phyloP scores from a whole-genome alignment of 2,113 vertebrate species.

The Nicator chloris region DNA sequence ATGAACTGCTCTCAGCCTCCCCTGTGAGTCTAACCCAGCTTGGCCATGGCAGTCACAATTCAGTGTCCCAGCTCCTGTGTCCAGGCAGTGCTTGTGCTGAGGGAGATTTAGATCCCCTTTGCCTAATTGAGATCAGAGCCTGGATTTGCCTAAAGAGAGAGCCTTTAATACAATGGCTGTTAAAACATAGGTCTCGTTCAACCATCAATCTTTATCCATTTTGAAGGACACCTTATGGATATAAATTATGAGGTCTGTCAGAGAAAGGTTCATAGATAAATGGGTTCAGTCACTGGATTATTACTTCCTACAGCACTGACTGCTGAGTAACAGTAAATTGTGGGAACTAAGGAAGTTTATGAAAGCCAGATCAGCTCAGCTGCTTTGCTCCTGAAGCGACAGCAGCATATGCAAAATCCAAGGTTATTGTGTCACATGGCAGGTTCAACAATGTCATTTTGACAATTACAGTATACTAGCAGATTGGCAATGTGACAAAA shows the following conservation, averaged over 20 bases:
- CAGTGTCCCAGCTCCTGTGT: background rate
- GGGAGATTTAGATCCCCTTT: background rate
- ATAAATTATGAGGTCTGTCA: slow-evolving; percentile 61
- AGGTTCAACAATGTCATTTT: background rate
- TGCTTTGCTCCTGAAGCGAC: background rate
- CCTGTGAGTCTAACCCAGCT: background rate
- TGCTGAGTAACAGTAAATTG: slow-evolving; percentile 4
- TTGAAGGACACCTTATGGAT: slow-evolving; percentile 55
- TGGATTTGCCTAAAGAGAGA: slow-evolving; percentile 1
- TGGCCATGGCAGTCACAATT: background rate
- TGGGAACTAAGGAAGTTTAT: background rate
- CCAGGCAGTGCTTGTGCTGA: background rate
- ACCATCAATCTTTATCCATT: slow-evolving; percentile 19
- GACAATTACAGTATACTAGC: background rate
- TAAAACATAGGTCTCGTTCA: background rate
- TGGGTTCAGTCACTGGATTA: slow-evolving; percentile 21
- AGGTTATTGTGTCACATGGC: background rate
- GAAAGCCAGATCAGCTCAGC: background rate
- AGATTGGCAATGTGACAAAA: background rate
- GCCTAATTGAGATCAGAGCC: background rate
- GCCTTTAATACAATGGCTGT: background rate
- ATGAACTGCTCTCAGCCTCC: background rate
- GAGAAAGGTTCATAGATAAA: slow-evolving; percentile 41
- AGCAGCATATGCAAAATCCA: background rate
- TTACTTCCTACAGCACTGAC: slow-evolving; percentile 21